Evolutionary conservation across 2,888 invertebrate species (phyloP).

Genomic region (Ceratothoa steindachneri): DNA sequence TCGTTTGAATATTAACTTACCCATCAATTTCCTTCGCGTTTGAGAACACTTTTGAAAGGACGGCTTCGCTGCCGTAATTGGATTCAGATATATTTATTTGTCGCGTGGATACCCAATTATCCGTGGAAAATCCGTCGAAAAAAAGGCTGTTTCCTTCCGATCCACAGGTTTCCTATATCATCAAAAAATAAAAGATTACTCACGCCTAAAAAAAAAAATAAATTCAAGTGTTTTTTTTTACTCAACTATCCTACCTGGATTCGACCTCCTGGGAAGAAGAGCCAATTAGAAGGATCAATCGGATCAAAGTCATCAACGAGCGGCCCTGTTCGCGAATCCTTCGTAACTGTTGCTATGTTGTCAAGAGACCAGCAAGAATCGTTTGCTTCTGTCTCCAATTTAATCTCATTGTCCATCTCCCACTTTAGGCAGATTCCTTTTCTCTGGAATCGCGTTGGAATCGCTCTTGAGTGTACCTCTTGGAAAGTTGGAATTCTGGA

Average conservation of each 20-base stretch:
- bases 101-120: conserved; percentile 19
- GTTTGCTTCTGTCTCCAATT: not conserved
- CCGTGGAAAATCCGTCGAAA: conserved; percentile 3
- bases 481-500: not conserved
- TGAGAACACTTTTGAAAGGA: not conserved
- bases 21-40: not conserved
- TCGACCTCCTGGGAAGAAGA: conserved; percentile 54
- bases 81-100: not conserved
- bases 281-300: conserved; percentile 53
- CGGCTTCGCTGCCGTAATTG: not conserved
- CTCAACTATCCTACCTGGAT: conserved; percentile 51
- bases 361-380: conserved; percentile 54
- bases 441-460: not conserved
- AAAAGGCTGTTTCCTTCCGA: conserved; percentile 37
- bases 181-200: not conserved
- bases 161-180: conserved; percentile 28
- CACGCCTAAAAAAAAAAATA: not conserved
- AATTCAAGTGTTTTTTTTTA: not conserved
- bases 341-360: conserved; percentile 53
- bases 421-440: not conserved
- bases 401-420: not conserved
- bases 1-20: too few species aligned
- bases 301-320: conserved; percentile 54
- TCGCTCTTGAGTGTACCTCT: not conserved
- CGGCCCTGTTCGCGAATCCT: conserved; percentile 50